Conservation (phyloP, 2,113 vertebrate species). For the Misgurnus anguillicaudatus region DNA sequence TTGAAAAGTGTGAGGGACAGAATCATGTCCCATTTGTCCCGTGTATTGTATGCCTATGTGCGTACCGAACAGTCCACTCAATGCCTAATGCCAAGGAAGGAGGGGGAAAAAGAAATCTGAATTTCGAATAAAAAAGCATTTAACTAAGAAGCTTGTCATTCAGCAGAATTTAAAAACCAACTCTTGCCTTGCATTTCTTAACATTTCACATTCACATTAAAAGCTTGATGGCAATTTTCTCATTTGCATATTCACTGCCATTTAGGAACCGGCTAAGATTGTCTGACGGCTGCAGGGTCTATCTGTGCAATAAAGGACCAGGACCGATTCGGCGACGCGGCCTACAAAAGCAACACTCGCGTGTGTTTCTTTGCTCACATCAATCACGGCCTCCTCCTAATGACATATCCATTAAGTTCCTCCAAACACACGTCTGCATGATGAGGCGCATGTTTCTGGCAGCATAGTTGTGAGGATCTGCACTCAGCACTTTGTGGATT, state of each 20-base stretch:
- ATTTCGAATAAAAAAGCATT: background rate
- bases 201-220: slow-evolving; percentile 5
- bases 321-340: slow-evolving; percentile 21
- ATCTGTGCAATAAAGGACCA: slow-evolving; percentile 10
- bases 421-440: slow-evolving; percentile 71
- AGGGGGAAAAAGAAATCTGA: background rate
- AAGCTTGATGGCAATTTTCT: background rate
- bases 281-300: background rate
- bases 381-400: slow-evolving; percentile 73
- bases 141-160: background rate
- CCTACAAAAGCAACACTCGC: slow-evolving; percentile 50
- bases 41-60: no score
- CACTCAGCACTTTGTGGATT: slow-evolving; percentile 73
- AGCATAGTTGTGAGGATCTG: slow-evolving; percentile 58
- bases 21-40: no score
- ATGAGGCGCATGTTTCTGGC: slow-evolving; percentile 67
- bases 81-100: no score
- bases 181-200: background rate
- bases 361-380: slow-evolving; percentile 68
- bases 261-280: slow-evolving; percentile 16
- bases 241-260: slow-evolving; percentile 34
- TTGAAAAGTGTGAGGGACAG: no score
- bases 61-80: no score
- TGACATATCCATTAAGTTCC: slow-evolving; percentile 77
- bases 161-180: background rate